Percentiles rank a stretch among this genome's conserved stretches.
Evolutionary conservation across 2,888 invertebrate genomes (phyloP).

Genomic region (Apeira syringaria): DNA sequence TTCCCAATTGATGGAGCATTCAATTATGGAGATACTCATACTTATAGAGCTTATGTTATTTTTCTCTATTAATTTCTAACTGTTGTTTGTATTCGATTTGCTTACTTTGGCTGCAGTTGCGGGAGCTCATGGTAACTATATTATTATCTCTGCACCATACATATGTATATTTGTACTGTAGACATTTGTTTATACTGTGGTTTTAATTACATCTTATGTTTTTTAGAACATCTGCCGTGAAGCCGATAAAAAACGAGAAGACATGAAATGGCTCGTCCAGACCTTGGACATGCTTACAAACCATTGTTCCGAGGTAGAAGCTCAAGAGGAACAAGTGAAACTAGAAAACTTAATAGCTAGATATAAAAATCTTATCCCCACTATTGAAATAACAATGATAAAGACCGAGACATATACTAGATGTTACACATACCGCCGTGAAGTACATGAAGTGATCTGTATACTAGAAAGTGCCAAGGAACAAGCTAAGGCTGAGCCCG

Average conservation of each 20-base stretch:
- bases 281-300: constrained; percentile 93
- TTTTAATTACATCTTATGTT: background rate
- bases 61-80: no score
- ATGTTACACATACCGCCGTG: constrained; percentile 95
- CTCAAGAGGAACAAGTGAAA: constrained; percentile 90
- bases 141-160: background rate
- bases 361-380: constrained; percentile 95
- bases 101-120: constrained; percentile 33
- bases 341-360: constrained; percentile 92
- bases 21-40: no score
- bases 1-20: no score
- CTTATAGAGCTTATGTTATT: no score
- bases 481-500: constrained; percentile 86
- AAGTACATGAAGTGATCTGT: constrained; percentile 93
- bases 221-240: constrained; percentile 93
- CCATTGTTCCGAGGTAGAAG: constrained; percentile 92
- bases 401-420: constrained; percentile 96
- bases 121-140: constrained; percentile 35
- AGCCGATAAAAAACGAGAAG: constrained; percentile 94
- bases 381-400: constrained; percentile 95
- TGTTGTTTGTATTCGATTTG: constrained; percentile 19
- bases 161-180: background rate
- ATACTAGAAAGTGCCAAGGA: constrained; percentile 90
- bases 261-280: constrained; percentile 97
- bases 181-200: background rate